A percentile compares a stretch with the other conserved stretches of the same genome.
Conservation (phyloP, 2,888 invertebrate species). For the Micoletzkya japonica region DNA sequence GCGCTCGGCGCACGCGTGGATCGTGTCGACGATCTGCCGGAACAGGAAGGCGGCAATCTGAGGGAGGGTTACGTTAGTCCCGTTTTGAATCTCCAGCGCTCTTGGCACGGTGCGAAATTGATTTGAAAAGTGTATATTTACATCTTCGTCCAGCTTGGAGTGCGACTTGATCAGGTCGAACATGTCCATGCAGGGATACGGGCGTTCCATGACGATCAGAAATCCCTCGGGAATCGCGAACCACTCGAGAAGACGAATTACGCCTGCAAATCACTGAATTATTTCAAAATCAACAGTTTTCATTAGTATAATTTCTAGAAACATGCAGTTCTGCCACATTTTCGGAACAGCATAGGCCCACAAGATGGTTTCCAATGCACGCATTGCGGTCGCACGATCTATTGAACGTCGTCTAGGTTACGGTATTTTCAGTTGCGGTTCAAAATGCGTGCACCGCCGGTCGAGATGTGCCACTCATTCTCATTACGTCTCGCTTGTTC, state of each 20-base stretch:
- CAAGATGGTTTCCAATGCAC: background rate
- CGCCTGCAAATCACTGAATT: conserved; percentile 36
- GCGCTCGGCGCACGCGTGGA: conserved; percentile 48
- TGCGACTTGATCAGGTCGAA: conserved; percentile 59
- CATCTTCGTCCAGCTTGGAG: conserved; percentile 48
- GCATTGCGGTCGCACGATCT: background rate
- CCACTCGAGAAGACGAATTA: conserved; percentile 59
- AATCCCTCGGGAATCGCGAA: conserved; percentile 61
- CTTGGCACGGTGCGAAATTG: background rate
- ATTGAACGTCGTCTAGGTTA: background rate
- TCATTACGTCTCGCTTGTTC: too few relatives aligned
- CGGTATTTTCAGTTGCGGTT: too few relatives aligned
- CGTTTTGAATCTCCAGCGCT: background rate
- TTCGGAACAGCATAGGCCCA: background rate
- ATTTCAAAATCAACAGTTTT: background rate
- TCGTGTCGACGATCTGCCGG: conserved; percentile 56
- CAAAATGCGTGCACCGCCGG: too few relatives aligned
- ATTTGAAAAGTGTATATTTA: conserved; percentile 2
- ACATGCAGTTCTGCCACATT: conserved; percentile 18
- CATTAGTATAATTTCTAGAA: background rate
- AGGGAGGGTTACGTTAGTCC: too few relatives aligned
- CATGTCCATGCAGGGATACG: conserved; percentile 57
- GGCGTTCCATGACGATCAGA: conserved; percentile 62
- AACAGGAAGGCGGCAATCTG: conserved; percentile 56
- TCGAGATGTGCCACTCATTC: too few relatives aligned